phyloP scores from a whole-genome alignment of 2,113 vertebrate genomes.

The cat (Felis catus) region DNA sequence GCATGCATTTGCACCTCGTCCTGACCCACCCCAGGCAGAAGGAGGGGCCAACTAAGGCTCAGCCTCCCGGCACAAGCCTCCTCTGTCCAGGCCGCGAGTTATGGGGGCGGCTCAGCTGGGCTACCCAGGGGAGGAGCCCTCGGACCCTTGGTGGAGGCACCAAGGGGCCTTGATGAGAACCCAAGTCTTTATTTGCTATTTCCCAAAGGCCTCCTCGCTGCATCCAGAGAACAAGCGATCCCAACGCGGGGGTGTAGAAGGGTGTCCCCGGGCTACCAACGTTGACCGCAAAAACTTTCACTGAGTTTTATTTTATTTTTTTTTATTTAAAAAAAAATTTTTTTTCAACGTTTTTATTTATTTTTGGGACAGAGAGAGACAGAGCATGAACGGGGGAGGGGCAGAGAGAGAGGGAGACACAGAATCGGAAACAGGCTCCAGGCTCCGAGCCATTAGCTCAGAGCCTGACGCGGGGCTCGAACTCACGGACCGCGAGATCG shows the following conservation, averaged over 20 bases:
- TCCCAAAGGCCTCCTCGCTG: not conserved
- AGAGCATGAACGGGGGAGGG: too few relatives aligned
- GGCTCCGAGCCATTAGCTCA: too few relatives aligned
- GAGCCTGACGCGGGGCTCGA: too few relatives aligned
- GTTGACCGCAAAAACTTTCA: not conserved
- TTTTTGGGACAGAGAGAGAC: too few relatives aligned
- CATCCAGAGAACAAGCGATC: not conserved
- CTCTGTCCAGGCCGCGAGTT: not conserved
- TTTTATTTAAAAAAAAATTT: too few relatives aligned
- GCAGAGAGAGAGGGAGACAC: too few relatives aligned
- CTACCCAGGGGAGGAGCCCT: not conserved
- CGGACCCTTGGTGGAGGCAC: not conserved
- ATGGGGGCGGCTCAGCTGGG: not conserved
- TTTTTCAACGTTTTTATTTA: too few relatives aligned
- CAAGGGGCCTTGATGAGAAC: not conserved
- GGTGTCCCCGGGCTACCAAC: not conserved
- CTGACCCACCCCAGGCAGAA: not conserved
- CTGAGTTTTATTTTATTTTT: not conserved
- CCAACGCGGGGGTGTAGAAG: fast-evolving
- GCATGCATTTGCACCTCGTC: not conserved
- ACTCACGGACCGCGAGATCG: too few relatives aligned
- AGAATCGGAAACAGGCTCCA: too few relatives aligned
- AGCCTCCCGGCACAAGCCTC: not conserved
- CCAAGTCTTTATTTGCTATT: fast-evolving
- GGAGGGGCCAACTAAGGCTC: not conserved